Percentiles rank a stretch among this genome's conserved stretches.
Conservation (phyloP, 2,113 vertebrate genomes). For the Xenopus borealis region DNA sequence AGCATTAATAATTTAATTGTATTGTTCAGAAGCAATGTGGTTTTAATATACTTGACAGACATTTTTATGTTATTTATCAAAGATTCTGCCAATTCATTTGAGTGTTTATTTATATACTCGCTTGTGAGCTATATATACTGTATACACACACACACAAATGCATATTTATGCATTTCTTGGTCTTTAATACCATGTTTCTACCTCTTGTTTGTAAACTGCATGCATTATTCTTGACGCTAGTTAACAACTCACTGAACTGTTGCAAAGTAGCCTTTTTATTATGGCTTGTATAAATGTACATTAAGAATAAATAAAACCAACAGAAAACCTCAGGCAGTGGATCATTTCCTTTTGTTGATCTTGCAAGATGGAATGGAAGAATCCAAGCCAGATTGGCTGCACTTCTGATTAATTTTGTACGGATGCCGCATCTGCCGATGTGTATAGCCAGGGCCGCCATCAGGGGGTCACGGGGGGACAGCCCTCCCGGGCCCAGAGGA, state of each 20-base stretch:
- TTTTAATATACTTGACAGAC: constrained; percentile 63
- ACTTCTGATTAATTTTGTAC: no score
- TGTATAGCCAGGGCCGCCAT: no score
- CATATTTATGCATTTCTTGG: constrained; percentile 74
- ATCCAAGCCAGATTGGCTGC: no score
- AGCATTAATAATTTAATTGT: constrained; percentile 61
- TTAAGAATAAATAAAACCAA: constrained; percentile 73
- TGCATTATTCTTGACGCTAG: constrained; percentile 72
- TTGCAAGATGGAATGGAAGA: no score
- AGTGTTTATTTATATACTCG: constrained; percentile 70
- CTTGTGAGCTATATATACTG: constrained; percentile 26
- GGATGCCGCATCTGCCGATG: no score
- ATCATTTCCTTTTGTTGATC: background rate
- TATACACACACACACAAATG: constrained; percentile 1
- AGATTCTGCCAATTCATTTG: constrained; percentile 69
- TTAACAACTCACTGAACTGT: constrained; percentile 68
- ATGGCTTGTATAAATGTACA: constrained; percentile 77
- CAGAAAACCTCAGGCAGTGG: constrained; percentile 38
- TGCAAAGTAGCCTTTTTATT: constrained; percentile 73
- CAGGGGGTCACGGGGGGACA: no score
- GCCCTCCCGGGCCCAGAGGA: no score
- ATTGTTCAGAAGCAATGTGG: constrained; percentile 48
- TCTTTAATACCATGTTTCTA: constrained; percentile 83
- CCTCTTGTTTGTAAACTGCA: constrained; percentile 82
- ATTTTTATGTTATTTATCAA: constrained; percentile 79